Percentiles rank a stretch among this genome's conserved stretches.
Evolutionary conservation across 2,113 vertebrate genomes (phyloP).

Genomic region (Indicator indicator): DNA sequence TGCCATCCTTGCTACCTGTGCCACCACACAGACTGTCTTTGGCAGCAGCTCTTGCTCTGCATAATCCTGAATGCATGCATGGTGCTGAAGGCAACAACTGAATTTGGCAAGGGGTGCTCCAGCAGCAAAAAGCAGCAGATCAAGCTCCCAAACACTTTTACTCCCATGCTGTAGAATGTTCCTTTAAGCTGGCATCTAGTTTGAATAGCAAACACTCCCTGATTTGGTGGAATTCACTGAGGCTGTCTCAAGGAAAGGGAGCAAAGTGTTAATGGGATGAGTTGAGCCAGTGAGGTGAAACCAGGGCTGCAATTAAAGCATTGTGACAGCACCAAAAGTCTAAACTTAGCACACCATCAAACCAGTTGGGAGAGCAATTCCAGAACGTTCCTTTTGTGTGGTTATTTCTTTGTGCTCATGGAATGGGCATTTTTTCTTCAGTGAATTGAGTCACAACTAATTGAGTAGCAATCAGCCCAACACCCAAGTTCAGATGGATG

Average conservation of each 20-base stretch:
- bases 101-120: not conserved
- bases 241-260: not conserved
- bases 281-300: not conserved
- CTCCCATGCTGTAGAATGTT: rapidly evolving
- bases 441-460: constrained; percentile 77
- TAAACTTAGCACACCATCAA: constrained; percentile 36
- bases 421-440: constrained; percentile 76
- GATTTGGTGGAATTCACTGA: not conserved
- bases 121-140: not conserved
- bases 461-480: constrained; percentile 75
- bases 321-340: constrained; percentile 13
- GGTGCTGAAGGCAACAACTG: not conserved
- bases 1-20: not conserved
- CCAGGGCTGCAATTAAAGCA: constrained; percentile 15
- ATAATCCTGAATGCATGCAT: not conserved
- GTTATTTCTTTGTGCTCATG: constrained; percentile 70
- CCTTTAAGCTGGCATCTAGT: not conserved
- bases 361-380: constrained; percentile 55
- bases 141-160: not conserved
- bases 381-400: constrained; percentile 54
- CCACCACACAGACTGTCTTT: not conserved
- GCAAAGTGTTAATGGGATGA: not conserved
- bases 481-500: constrained; percentile 70
- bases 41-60: not conserved
- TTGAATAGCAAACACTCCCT: not conserved